Base-by-base conservation (phyloP, 2,113 vertebrate genomes). In the Callionymus lyra region DNA sequence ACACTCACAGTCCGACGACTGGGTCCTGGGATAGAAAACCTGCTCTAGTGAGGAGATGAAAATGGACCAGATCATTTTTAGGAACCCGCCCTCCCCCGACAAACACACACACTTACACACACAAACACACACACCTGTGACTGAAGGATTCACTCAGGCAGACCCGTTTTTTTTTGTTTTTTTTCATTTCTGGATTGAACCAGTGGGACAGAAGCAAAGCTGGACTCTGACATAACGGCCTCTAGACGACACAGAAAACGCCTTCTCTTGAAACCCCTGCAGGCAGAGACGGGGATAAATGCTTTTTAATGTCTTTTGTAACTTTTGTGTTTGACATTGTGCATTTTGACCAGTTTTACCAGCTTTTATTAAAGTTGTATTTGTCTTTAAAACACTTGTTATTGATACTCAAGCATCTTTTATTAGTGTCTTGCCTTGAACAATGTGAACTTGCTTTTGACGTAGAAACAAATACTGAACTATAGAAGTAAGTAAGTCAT, bases 301-400 rank as follows among this genome's bases (percentile, higher is more conserved):
- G 12, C 39, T 53, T 68, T 67, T 62, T 59, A 41, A 52, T 56
- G 59, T 56, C 68, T 74, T 77, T 74, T 71, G 62, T 73, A 73
- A 55, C 21, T 57, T 59, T 77, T 68, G 31, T 71, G 65, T 81
- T 76, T 16, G 50, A 40, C 59, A 66, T 79, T 35, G 6, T 31
- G 72, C 76, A 74, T 80, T 79, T 79, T 73, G 80, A 77, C 68
- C 6, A 49, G 47, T 73, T 67, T 74, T 21, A 71, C 46, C 27
- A 47, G 53, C 16, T 57, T 77, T 77, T 71, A 82, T 61, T 80
- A 80, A 79, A 79, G 44, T 65, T 38, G 27, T 41, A 37, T 63
- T 63, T 74, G 35, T 52, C 59, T 71, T 73, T 61, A 53, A 38
- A 16, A 27, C 8, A 41, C 50, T 33, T 55, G 14, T 38, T 21